These are phyloP conservation scores for Cosmorhoe ocellata DNA, from an alignment of 2,888 invertebrate genomes.

Conservation along the genomic window DNA sequence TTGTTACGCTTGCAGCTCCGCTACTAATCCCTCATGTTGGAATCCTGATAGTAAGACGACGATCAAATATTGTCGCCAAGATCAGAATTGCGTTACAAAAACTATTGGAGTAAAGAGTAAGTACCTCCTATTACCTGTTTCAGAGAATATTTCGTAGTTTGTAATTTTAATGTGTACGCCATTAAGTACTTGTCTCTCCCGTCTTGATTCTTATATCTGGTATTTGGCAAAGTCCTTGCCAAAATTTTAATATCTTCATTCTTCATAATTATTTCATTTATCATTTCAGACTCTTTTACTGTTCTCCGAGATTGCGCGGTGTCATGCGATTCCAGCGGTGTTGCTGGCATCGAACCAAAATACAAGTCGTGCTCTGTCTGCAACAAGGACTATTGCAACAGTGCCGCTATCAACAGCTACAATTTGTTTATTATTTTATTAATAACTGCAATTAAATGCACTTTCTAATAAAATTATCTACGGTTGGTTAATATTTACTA, in stretches of 20 bases:
- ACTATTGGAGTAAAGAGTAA: conserved; percentile 38
- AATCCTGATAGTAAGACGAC: conserved; percentile 56
- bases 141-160: not conserved
- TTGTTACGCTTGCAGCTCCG: conserved; percentile 66
- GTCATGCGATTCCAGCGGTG: conserved; percentile 45
- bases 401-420: conserved; percentile 44
- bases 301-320: conserved; percentile 61
- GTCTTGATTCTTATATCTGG: too few species aligned
- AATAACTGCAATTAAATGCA: conserved; percentile 19
- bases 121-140: too few species aligned
- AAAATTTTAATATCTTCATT: not conserved
- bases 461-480: conserved; percentile 8
- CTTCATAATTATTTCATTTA: not conserved
- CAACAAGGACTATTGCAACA: conserved; percentile 60
- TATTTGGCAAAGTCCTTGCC: too few species aligned
- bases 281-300: conserved; percentile 50
- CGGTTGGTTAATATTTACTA: too few species aligned
- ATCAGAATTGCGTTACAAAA: conserved; percentile 60
- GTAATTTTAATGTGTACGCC: too few species aligned
- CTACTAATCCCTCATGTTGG: conserved; percentile 57
- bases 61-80: conserved; percentile 62
- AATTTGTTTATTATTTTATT: conserved; percentile 36
- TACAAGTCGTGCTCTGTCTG: conserved; percentile 60
- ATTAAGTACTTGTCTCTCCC: too few species aligned
- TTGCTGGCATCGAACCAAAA: conserved; percentile 38